Evolutionary conservation across 2,888 invertebrate genomes (phyloP).

Genomic region (Ypsolopha scabrella): DNA sequence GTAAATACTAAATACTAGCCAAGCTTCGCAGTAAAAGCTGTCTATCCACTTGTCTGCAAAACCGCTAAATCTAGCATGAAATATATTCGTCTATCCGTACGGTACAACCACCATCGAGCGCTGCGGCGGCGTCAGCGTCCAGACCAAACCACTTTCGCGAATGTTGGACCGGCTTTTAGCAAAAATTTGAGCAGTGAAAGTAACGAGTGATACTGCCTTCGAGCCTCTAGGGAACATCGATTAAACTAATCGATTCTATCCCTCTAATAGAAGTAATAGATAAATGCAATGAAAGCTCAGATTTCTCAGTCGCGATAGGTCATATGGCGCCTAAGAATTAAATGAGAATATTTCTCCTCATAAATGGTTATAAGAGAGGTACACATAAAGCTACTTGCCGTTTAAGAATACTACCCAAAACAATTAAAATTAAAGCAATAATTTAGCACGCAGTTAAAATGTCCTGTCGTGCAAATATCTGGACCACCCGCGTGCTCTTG

Average conservation of each 20-base stretch:
- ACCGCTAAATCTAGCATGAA: slow-evolving; percentile 2
- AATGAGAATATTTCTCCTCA: neutral
- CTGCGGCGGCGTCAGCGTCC: slow-evolving; percentile 17
- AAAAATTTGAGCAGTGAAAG: slow-evolving; percentile 70
- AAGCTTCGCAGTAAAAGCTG: slow-evolving; percentile 1
- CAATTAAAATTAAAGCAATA: too few relatives aligned
- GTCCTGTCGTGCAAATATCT: neutral
- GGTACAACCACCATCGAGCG: slow-evolving; percentile 1
- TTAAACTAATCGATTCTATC: slow-evolving; percentile 32
- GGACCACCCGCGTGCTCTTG: neutral
- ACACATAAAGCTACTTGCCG: too few relatives aligned
- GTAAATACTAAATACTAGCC: neutral
- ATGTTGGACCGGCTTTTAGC: slow-evolving; percentile 63
- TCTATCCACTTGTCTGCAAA: neutral
- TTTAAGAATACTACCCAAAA: too few relatives aligned
- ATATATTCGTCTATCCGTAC: slow-evolving; percentile 7
- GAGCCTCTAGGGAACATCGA: slow-evolving; percentile 34
- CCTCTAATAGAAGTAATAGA: slow-evolving; percentile 13
- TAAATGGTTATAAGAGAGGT: neutral
- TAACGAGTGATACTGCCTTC: slow-evolving; percentile 29
- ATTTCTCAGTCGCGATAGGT: neutral
- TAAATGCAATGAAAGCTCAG: slow-evolving; percentile 4
- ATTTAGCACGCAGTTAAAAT: too few relatives aligned
- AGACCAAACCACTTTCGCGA: slow-evolving; percentile 62
- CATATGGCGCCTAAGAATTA: neutral